These are phyloP conservation scores for Erythrocercus mccallii DNA, from an alignment of 2,113 vertebrate species.

Conservation along the genomic window DNA sequence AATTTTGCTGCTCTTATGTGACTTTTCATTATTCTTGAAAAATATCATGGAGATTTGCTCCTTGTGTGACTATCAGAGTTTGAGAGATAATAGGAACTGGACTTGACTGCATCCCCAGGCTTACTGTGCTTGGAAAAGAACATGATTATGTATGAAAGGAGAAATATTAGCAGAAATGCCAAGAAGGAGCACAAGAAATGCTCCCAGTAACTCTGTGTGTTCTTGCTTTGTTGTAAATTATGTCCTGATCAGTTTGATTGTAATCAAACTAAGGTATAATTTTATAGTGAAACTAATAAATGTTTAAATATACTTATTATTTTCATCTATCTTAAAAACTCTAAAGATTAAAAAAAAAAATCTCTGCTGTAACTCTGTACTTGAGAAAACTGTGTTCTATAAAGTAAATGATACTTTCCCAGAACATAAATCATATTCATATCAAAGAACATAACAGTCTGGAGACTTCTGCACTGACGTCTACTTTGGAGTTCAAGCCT, in stretches of 20 bases:
- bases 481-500: not conserved
- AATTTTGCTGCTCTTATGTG: not conserved
- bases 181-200: not conserved
- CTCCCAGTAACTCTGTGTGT: not conserved
- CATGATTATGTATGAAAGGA: not conserved
- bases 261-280: not conserved
- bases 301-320: not conserved
- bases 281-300: not conserved
- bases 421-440: not conserved
- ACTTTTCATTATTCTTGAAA: conserved; percentile 16
- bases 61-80: not conserved
- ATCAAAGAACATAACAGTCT: not conserved
- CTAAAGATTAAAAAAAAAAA: not conserved
- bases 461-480: not conserved
- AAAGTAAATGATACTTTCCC: not conserved
- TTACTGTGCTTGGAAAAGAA: not conserved
- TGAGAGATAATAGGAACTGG: not conserved
- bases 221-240: not conserved
- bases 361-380: not conserved
- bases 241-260: not conserved
- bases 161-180: not conserved
- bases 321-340: not conserved
- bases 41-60: not conserved
- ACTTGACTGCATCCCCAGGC: not conserved
- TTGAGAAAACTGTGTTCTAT: not conserved